Evolutionary conservation across 2,797 vertebrate species (phyloP).

Genomic region (Limosa lapponica): DNA sequence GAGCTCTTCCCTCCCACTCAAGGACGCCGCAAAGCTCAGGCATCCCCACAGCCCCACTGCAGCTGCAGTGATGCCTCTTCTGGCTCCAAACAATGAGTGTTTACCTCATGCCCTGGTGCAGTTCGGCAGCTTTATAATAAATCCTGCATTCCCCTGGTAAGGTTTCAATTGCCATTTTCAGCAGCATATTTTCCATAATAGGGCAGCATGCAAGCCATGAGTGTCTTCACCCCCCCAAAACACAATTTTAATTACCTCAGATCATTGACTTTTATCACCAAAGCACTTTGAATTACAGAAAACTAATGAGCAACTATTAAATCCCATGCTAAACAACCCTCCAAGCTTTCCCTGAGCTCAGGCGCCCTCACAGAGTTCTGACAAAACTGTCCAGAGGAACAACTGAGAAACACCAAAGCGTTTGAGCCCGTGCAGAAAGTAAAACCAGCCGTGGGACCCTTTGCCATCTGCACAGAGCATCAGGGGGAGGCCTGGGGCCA

Average conservation of each 20-base stretch:
- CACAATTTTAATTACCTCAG: slow-evolving; percentile 45
- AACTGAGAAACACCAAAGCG: neutral
- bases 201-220: neutral
- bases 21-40: neutral
- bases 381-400: neutral
- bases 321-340: neutral
- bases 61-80: neutral
- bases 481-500: neutral
- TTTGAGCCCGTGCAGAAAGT: neutral
- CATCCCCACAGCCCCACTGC: accelerated
- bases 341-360: neutral
- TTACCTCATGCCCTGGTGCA: neutral
- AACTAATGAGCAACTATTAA: slow-evolving; percentile 25
- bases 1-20: neutral
- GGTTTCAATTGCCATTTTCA: neutral
- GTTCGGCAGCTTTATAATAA: neutral
- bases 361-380: accelerated
- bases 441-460: neutral
- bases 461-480: neutral
- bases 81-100: neutral
- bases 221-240: neutral
- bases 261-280: slow-evolving; percentile 65
- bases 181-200: neutral
- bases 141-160: neutral
- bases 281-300: slow-evolving; percentile 49